These are phyloP conservation scores for Xiphophorus couchianus DNA, from an alignment of 2,113 vertebrate species.

Conservation along the genomic window DNA sequence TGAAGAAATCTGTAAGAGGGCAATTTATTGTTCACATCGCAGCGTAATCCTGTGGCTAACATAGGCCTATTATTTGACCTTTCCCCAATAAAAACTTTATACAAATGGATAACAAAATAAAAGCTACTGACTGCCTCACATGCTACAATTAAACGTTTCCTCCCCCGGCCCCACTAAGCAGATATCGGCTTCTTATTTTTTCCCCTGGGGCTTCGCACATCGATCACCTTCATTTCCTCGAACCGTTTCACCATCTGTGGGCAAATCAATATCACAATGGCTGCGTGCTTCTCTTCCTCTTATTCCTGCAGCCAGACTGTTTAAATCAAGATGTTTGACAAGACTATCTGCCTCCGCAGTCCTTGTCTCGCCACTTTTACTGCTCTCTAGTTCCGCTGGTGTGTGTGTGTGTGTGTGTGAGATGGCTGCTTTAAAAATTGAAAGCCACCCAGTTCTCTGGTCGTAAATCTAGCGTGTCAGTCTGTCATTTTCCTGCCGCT, in stretches of 20 bases:
- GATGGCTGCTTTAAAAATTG: constrained; percentile 54
- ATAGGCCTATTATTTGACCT: constrained; percentile 56
- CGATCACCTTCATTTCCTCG: constrained; percentile 44
- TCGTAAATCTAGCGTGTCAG: constrained; percentile 53
- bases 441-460: constrained; percentile 49
- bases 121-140: constrained; percentile 13
- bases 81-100: constrained; percentile 56
- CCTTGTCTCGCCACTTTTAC: constrained; percentile 40
- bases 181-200: constrained; percentile 33
- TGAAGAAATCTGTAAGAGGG: neutral
- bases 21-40: neutral
- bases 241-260: constrained; percentile 47
- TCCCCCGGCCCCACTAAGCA: constrained; percentile 41
- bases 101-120: constrained; percentile 4
- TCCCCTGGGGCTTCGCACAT: constrained; percentile 34
- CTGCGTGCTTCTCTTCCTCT: constrained; percentile 15
- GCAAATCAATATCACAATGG: constrained; percentile 66
- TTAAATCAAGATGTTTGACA: constrained; percentile 61
- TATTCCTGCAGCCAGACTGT: constrained; percentile 44
- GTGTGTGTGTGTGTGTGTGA: constrained; percentile 12
- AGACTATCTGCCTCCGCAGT: constrained; percentile 50
- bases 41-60: constrained; percentile 50
- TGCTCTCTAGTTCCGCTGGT: constrained; percentile 36
- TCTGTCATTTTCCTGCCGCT: constrained; percentile 59
- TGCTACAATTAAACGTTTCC: constrained; percentile 52